Percentiles rank a stretch among this genome's conserved stretches.
These are phyloP conservation scores for Apomyelois bistriatella DNA, from an alignment of 2,888 invertebrate species.

Conservation along the genomic window DNA sequence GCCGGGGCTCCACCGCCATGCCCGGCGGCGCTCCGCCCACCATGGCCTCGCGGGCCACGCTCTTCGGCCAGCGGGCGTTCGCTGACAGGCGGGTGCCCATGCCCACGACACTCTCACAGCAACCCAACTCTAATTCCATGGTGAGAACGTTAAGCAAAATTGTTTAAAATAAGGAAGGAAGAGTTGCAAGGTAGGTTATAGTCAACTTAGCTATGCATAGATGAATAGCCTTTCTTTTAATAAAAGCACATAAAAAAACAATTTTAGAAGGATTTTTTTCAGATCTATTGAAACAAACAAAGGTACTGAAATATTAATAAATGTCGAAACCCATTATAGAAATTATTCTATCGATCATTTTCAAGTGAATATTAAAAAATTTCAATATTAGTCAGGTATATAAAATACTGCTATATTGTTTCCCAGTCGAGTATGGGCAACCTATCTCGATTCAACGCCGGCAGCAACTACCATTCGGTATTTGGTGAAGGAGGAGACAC, in stretches of 20 bases:
- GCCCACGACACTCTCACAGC: slow-evolving; percentile 76
- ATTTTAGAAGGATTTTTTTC: too few relatives aligned
- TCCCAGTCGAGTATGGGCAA: slow-evolving; percentile 82
- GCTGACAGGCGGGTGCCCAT: slow-evolving; percentile 87
- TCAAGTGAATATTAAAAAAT: too few relatives aligned
- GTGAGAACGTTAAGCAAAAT: too few relatives aligned
- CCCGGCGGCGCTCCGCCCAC: slow-evolving; percentile 76
- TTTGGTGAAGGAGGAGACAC: slow-evolving; percentile 87
- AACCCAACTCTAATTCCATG: slow-evolving; percentile 76
- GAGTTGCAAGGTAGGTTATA: too few relatives aligned
- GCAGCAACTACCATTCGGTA: slow-evolving; percentile 90
- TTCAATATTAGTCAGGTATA: background rate
- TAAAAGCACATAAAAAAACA: too few relatives aligned
- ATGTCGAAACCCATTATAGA: too few relatives aligned
- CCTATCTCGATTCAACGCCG: slow-evolving; percentile 81
- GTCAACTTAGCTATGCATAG: too few relatives aligned
- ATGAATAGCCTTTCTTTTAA: too few relatives aligned
- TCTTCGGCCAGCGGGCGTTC: slow-evolving; percentile 90
- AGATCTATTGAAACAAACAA: too few relatives aligned
- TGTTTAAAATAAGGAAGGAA: too few relatives aligned
- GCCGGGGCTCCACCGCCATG: slow-evolving; percentile 65
- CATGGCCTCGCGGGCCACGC: slow-evolving; percentile 80
- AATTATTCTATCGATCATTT: too few relatives aligned
- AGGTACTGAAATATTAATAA: too few relatives aligned
- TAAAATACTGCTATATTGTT: background rate